Evolutionary conservation across 2,797 vertebrate genomes (phyloP), one percentile per base, ranked within the genome.

Genomic region (Thunnus albacares): DNA sequence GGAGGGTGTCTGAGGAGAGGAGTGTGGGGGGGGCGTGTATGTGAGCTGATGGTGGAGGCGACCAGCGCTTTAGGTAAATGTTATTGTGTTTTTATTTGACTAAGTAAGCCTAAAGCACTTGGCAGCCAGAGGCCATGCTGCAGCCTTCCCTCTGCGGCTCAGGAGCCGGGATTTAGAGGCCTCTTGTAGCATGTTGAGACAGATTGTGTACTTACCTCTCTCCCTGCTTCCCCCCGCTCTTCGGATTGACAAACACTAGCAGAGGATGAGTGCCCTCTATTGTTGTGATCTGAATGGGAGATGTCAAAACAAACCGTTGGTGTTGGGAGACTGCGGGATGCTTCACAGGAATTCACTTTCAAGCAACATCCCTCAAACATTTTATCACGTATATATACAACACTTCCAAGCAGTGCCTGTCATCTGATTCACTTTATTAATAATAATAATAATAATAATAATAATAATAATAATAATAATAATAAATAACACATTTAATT

Each of bases 221-320:
- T 89, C 97, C 97, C 95, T 98, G 98, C 92, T 98, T 99, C 76
- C 97, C 98, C 73, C 97, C 97, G 92, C 97, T 98, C 95, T 98
- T 98, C 82, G 97, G 97, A 90, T 98, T 98, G 94, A 98, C 97
- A 92, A 98, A 98, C 94, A 98, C 96, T 88, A 98, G 95, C 94
- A 99, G 96, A 62, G 97, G 97, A 95, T 97, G 97, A 94, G 97
- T 98, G 89, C 96, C 97, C 94, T 96, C 95, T 96, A 96, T 93
- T 88, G 97, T 97, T 91, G 97, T 98, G 90, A 98, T 97, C 97
- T 98, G 95, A 92, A 95, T 84, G 85, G 81, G 91, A 90, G 82
- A 94, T 87, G 90, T 93, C 90, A 92, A 93, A 91, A 94, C 88
- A 92, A 89, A 92, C 52, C 67, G 72, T 90, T 4, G 79, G 92